Evolutionary conservation across 2,797 vertebrate species (phyloP), one percentile per base, ranked within the genome.

Genomic region (Cottoperca gobio): DNA sequence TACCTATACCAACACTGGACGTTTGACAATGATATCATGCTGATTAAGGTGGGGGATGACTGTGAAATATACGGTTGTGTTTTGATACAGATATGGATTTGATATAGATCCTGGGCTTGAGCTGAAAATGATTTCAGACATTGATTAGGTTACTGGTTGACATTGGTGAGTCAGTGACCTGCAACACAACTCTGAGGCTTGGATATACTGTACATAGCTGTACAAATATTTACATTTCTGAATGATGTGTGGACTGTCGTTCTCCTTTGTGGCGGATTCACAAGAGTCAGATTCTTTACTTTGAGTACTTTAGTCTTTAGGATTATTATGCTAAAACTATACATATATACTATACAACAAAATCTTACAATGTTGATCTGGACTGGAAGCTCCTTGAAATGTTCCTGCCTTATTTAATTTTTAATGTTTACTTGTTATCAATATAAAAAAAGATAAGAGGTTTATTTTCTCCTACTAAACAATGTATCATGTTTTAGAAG

Each of bases 21-120:
- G 0, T 94, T 95, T 64, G 89, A 95, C 79, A 93, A 91, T 10
- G 95, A 96, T 59, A 94, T 96, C 78, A 95, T 95, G 95, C 87
- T 96, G 68, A 50, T 96, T 5, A 95, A 95, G 91, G 95, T 96
- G 78, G 75, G 63, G 1, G 10, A 50, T 8, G 1, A 35, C 2
- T 3, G 43, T 39, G 13, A 10, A 4, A 53, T n/a, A 57, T 0
- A 40, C 21, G 5, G n/a, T 19, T 64, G 14, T 24, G 17, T 50
- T 60, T 43, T 37, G 16, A 31, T 48, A 2, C 33, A 48, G 9
- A 43, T 49, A 6, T 35, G 4, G 12, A 59, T 39, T 62, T 61
- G 12, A 48, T 48, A 33, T 48, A 26, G 14, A 33, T 35, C 45
- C 1, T 3, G 13, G 7, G 4, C 6, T 8, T 43, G 14, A 61